phyloP scores from a whole-genome alignment of 1,140 invertebrate species.

The Leptinotarsa lineolata region DNA sequence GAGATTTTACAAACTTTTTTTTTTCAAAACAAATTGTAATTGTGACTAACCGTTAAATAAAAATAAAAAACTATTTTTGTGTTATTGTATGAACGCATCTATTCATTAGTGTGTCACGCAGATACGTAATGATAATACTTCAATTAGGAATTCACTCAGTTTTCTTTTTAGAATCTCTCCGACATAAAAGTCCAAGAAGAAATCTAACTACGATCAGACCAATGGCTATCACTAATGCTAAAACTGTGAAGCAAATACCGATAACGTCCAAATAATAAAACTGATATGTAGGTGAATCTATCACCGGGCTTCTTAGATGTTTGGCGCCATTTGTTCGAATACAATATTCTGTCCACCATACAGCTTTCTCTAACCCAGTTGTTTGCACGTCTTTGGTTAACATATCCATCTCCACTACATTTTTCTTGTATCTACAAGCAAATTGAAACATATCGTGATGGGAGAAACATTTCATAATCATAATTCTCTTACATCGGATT shows the following conservation, averaged over 20 bases:
- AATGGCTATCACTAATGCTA: neutral
- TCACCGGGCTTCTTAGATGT: constrained; percentile 53
- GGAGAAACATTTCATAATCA: neutral
- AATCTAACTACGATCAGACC: neutral
- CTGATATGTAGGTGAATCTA: constrained; percentile 48
- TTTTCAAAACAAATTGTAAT: too few relatives aligned
- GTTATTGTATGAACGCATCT: too few relatives aligned
- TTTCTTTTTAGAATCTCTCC: neutral
- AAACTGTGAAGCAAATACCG: constrained; percentile 21
- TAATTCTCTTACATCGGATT: constrained; percentile 28
- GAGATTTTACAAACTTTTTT: too few relatives aligned
- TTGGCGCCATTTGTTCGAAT: constrained; percentile 58
- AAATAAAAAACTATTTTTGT: too few relatives aligned
- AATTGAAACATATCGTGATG: neutral
- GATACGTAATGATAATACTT: neutral
- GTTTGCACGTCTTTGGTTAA: constrained; percentile 55
- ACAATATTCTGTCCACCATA: constrained; percentile 63
- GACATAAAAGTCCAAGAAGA: constrained; percentile 5
- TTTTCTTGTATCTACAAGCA: constrained; percentile 50
- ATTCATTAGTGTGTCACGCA: neutral
- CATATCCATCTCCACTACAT: constrained; percentile 45
- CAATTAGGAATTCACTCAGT: neutral
- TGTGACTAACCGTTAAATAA: too few relatives aligned
- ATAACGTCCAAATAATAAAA: constrained; percentile 38
- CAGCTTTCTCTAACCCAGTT: constrained; percentile 53